Evolutionary conservation across 2,888 invertebrate species (phyloP).

Genomic region (Clepsis dumicolana): DNA sequence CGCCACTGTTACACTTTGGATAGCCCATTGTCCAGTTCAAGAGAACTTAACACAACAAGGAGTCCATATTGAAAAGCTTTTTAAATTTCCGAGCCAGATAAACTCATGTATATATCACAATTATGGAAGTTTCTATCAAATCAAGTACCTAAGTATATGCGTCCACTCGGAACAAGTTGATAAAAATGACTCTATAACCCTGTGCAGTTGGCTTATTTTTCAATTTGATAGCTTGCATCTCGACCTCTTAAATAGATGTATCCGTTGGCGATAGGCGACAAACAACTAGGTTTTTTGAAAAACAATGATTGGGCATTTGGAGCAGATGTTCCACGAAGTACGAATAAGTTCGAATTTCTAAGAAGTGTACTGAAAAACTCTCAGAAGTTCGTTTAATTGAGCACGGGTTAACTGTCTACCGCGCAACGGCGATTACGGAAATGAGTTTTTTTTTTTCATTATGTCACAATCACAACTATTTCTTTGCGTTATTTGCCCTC

Average conservation of each 20-base stretch:
- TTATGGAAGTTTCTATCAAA: background rate
- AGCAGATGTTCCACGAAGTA: too few relatives aligned
- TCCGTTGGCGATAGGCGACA: background rate
- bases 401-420: constrained; percentile 19
- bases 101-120: constrained; percentile 9
- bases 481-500: background rate
- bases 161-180: background rate
- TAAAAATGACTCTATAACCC: background rate
- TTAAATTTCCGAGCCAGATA: constrained; percentile 12
- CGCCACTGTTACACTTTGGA: constrained; percentile 51
- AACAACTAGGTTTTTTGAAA: background rate
- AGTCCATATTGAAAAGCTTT: constrained; percentile 2
- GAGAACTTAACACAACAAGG: background rate
- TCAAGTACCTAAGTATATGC: background rate
- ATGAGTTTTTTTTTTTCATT: constrained; percentile 18
- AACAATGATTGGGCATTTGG: background rate
- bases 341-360: too few relatives aligned
- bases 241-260: too few relatives aligned
- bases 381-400: background rate
- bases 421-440: constrained; percentile 12
- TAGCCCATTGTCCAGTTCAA: constrained; percentile 42
- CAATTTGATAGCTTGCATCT: too few relatives aligned
- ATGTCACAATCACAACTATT: constrained; percentile 3
- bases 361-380: background rate
- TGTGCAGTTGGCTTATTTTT: background rate